Percentiles rank a stretch among this genome's conserved stretches.
These are phyloP conservation scores for Philaethria dido DNA, from an alignment of 2,888 invertebrate species.

Conservation along the genomic window DNA sequence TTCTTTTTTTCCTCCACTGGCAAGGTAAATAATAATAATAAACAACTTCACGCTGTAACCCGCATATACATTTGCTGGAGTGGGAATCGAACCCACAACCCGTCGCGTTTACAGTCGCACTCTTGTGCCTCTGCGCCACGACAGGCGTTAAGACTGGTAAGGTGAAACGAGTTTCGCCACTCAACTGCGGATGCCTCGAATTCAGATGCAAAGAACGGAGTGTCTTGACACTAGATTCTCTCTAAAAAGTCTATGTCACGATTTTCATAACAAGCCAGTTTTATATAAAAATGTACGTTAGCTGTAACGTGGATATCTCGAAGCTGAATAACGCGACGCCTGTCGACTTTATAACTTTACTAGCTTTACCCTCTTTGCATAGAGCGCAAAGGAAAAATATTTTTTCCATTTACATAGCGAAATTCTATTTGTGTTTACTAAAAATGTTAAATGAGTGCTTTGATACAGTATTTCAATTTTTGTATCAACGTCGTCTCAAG, in stretches of 20 bases:
- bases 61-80: too few species aligned
- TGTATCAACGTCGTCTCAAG: not conserved
- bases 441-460: constrained; percentile 13
- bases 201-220: too few species aligned
- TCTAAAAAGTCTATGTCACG: not conserved
- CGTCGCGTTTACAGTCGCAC: too few species aligned
- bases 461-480: not conserved
- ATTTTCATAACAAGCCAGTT: constrained; percentile 14
- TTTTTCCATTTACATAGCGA: constrained; percentile 11
- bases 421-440: constrained; percentile 8
- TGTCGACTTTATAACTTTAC: constrained; percentile 24
- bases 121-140: too few species aligned
- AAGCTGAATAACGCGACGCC: constrained; percentile 23
- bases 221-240: too few species aligned
- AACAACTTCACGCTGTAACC: too few species aligned
- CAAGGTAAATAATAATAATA: too few species aligned
- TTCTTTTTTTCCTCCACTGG: too few species aligned
- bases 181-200: too few species aligned
- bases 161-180: too few species aligned
- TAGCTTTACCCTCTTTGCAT: not conserved
- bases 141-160: too few species aligned
- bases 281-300: constrained; percentile 1
- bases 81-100: too few species aligned
- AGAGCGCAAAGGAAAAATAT: constrained; percentile 13
- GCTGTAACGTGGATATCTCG: constrained; percentile 16